phyloP scores from a whole-genome alignment of 1,140 invertebrate genomes.

The Pantala flavescens region DNA sequence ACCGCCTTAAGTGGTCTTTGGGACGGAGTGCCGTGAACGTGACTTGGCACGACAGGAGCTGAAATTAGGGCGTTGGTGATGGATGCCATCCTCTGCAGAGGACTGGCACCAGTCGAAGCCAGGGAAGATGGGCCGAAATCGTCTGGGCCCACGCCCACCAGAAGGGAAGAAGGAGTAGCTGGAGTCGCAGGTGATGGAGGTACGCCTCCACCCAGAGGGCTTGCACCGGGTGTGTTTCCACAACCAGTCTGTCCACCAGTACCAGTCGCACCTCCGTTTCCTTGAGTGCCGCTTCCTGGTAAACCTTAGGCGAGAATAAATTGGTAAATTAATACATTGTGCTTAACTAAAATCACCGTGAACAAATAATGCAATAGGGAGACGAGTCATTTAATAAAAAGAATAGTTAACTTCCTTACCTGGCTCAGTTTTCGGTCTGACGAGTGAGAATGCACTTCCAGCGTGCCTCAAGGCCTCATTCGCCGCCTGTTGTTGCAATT shows the following conservation, averaged over 20 bases:
- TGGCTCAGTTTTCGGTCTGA: constrained; percentile 67
- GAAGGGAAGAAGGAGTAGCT: constrained; percentile 36
- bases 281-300: not conserved
- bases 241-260: constrained; percentile 41
- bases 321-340: too few relatives aligned
- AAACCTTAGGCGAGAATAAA: not conserved
- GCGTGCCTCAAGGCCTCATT: constrained; percentile 61
- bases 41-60: constrained; percentile 69
- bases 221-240: constrained; percentile 54
- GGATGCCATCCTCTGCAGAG: constrained; percentile 92
- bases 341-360: too few relatives aligned
- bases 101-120: constrained; percentile 62
- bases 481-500: constrained; percentile 17
- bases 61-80: constrained; percentile 94
- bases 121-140: constrained; percentile 55
- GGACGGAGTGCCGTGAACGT: constrained; percentile 54
- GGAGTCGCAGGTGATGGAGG: constrained; percentile 44
- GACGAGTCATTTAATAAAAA: too few relatives aligned
- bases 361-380: too few relatives aligned
- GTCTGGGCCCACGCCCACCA: not conserved
- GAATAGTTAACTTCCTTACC: constrained; percentile 31
- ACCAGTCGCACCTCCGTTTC: not conserved
- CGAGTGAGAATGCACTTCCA: constrained; percentile 72
- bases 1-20: constrained; percentile 89
- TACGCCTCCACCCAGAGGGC: constrained; percentile 49